Evolutionary conservation across 2,113 vertebrate genomes (phyloP), one percentile per base, ranked within the genome.

Genomic region (Corythornis madagascariensis): DNA sequence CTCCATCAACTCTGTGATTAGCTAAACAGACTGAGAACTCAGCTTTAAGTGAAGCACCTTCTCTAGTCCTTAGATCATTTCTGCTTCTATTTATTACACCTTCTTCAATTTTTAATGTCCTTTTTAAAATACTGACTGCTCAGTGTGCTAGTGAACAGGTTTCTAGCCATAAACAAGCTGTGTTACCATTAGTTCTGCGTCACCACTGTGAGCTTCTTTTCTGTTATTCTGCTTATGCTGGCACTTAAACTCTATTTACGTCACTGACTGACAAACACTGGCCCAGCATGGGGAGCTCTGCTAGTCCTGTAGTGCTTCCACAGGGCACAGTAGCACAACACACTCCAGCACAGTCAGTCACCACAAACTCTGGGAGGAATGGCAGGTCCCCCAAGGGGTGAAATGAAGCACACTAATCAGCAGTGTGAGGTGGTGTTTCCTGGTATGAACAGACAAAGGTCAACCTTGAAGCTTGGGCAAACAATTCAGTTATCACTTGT

Each of bases 21-120:
- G 71, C 75, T 77, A 75, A 92, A 81, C 60, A 86, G 89, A 76
- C 50, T 19, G 38, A 91, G 66, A 94, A 90, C 81, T 84, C 16
- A 75, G 87, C 74, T 73, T 91, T 42, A 79, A 88, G 60, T 59
- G 64, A 95, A 95, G 88, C 78, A 94, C 66, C 59, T 89, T 72
- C 87, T 92, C 38, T 67, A 83, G 60, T 53, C 33, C 42, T 92
- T 64, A 85, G 81, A 94, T 66, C 0, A 77, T 56, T 95, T 91
- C 79, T 88, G 60, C 65, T 66, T 63, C 83, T 88, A 71, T 88
- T 94, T 92, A 82, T 95, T 66, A 83, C 19, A 57, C 4, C 10
- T 47, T 89, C 79, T 89, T 95, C 52, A 73, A 70, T 88, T 80
- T 73, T 95, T 89, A 88, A 87, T 66, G 85, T 29, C 64, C 59